A percentile compares a stretch with the other conserved stretches of the same genome.
These are phyloP conservation scores for Lepisosteus osseus DNA, from an alignment of 2,113 vertebrate species.

Conservation along the genomic window DNA sequence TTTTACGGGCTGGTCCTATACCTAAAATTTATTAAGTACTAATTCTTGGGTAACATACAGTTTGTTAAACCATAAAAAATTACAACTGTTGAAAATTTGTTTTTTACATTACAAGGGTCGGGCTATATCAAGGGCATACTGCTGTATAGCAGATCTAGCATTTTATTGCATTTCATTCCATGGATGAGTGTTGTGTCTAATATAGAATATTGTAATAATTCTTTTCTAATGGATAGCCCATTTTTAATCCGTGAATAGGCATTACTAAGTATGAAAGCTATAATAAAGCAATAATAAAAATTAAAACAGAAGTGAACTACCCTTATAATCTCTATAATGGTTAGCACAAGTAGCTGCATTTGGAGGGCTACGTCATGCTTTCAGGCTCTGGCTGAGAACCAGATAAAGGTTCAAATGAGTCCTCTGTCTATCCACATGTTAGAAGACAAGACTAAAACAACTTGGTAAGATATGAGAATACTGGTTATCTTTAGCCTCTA, in stretches of 20 bases:
- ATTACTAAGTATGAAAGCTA: constrained; percentile 39
- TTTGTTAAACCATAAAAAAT: constrained; percentile 37
- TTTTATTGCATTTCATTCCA: constrained; percentile 16
- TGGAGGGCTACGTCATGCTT: constrained; percentile 1
- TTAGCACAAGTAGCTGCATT: constrained; percentile 30
- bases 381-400: constrained; percentile 7
- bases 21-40: too few relatives aligned
- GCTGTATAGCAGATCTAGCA: not conserved
- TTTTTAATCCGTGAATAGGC: constrained; percentile 39
- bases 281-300: constrained; percentile 56
- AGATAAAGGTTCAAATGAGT: too few relatives aligned
- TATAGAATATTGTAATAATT: constrained; percentile 47
- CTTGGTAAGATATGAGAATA: constrained; percentile 17
- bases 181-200: constrained; percentile 36
- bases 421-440: not conserved
- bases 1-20: too few relatives aligned
- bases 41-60: too few relatives aligned
- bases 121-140: constrained; percentile 1
- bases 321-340: constrained; percentile 51
- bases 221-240: constrained; percentile 48
- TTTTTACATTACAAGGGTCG: not conserved
- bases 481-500: constrained; percentile 29
- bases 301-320: constrained; percentile 41
- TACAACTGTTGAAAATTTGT: constrained; percentile 39
- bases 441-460: not conserved